Evolutionary conservation across 2,797 vertebrate genomes (phyloP).

Genomic region (Chelidonichthys spinosus): DNA sequence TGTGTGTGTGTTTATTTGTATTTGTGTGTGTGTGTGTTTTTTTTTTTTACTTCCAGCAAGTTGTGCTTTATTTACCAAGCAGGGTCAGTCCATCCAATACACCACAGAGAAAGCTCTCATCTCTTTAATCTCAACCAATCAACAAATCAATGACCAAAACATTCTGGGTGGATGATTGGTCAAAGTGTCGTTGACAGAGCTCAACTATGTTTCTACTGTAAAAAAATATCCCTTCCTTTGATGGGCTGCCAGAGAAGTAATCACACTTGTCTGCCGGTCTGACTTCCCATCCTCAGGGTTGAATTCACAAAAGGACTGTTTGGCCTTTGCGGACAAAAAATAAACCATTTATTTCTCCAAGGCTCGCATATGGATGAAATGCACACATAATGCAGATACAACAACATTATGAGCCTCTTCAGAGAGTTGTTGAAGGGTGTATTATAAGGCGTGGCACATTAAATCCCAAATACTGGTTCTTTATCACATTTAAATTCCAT

Average conservation of each 20-base stretch:
- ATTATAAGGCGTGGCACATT: not conserved
- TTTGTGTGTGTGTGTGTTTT: not conserved
- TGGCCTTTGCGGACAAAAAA: not conserved
- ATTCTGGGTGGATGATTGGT: conserved; percentile 31
- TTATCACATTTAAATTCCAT: not conserved
- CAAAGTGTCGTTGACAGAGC: conserved; percentile 18
- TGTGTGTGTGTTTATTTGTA: not conserved
- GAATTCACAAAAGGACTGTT: not conserved
- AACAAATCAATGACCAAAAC: conserved; percentile 56
- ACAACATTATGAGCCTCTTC: not conserved
- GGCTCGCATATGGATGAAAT: conserved; percentile 1
- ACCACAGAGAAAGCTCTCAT: conserved; percentile 36
- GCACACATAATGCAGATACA: not conserved
- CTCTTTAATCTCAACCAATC: conserved; percentile 47
- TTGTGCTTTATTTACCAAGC: conserved; percentile 41
- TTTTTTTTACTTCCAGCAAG: conserved; percentile 43
- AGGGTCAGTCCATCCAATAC: conserved; percentile 48
- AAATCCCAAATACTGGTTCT: not conserved
- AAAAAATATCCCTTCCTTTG: conserved; percentile 17
- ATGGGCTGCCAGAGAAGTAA: conserved; percentile 13
- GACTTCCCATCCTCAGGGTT: not conserved
- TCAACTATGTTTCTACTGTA: conserved; percentile 11
- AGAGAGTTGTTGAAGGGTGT: not conserved
- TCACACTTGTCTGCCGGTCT: not conserved
- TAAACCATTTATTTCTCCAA: not conserved